phyloP scores from a whole-genome alignment of 1,140 invertebrate species.

The Cardiocondyla obscurior region DNA sequence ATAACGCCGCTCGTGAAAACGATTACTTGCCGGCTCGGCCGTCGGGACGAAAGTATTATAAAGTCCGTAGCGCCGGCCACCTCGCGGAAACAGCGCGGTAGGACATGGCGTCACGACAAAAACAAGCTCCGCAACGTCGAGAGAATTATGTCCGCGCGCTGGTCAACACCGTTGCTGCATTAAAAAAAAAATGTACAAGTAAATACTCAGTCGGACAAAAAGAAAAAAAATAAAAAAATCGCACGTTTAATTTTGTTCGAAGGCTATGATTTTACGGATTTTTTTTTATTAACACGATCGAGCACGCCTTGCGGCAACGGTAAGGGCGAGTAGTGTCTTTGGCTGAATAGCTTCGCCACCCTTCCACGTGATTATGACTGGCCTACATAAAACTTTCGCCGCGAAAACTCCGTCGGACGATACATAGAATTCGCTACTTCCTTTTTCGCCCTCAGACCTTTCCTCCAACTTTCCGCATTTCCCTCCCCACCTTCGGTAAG shows the following conservation, averaged over 20 bases:
- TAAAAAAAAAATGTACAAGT: not conserved
- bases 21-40: too few relatives aligned
- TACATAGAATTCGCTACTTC: slow-evolving; percentile 4
- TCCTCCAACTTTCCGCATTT: not conserved
- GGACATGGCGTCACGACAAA: too few relatives aligned
- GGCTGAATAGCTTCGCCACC: not conserved
- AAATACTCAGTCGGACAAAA: too few relatives aligned
- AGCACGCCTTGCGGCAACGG: slow-evolving; percentile 65
- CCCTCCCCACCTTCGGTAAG: not conserved
- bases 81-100: too few relatives aligned
- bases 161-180: not conserved
- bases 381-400: slow-evolving; percentile 62
- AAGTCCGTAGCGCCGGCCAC: too few relatives aligned
- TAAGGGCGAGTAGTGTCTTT: not conserved
- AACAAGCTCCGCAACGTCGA: not conserved
- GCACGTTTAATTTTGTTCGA: not conserved
- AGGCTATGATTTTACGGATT: not conserved
- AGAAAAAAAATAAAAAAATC: too few relatives aligned
- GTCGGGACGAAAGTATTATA: too few relatives aligned
- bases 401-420: slow-evolving; percentile 37
- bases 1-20: too few relatives aligned
- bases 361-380: slow-evolving; percentile 30
- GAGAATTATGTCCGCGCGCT: not conserved
- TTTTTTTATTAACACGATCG: slow-evolving; percentile 66
- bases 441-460: not conserved